phyloP scores from a whole-genome alignment of 2,888 invertebrate genomes.

The Pollenia amentaria region DNA sequence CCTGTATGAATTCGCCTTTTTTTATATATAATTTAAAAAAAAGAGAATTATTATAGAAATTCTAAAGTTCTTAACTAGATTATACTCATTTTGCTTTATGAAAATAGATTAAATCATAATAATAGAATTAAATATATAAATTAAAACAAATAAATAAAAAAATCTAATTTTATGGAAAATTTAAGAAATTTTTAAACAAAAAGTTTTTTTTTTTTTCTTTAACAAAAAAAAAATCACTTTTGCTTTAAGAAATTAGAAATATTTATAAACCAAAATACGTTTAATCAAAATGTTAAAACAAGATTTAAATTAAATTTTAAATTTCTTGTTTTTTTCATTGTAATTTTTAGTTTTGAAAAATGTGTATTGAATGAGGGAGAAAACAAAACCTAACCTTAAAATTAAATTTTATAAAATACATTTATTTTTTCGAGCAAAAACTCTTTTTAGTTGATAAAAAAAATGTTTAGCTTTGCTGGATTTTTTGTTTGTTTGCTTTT shows the following conservation, averaged over 20 bases:
- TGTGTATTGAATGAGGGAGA: background rate
- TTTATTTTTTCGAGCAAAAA: constrained; percentile 67
- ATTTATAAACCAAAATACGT: constrained; percentile 2
- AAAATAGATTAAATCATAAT: constrained; percentile 23
- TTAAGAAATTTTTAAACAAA: background rate
- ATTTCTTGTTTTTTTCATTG: constrained; percentile 17
- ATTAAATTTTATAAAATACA: constrained; percentile 47
- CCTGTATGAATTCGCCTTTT: background rate
- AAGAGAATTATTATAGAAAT: constrained; percentile 45
- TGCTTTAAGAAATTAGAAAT: constrained; percentile 34
- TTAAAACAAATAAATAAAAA: constrained; percentile 2
- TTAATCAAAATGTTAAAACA: constrained; percentile 21
- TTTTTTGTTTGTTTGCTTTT: constrained; percentile 35
- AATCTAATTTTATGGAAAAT: background rate
- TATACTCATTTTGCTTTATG: constrained; percentile 69
- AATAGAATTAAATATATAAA: background rate
- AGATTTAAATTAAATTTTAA: background rate
- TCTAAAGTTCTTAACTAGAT: constrained; percentile 67
- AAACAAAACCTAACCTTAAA: constrained; percentile 54
- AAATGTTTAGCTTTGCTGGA: constrained; percentile 56
- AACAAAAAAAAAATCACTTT: constrained; percentile 58
- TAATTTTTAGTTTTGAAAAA: constrained; percentile 28
- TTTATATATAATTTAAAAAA: constrained; percentile 26
- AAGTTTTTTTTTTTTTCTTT: background rate
- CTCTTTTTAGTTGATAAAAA: constrained; percentile 35